phyloP scores from a whole-genome alignment of 2,888 invertebrate species.

The Spicauda simplicius region DNA sequence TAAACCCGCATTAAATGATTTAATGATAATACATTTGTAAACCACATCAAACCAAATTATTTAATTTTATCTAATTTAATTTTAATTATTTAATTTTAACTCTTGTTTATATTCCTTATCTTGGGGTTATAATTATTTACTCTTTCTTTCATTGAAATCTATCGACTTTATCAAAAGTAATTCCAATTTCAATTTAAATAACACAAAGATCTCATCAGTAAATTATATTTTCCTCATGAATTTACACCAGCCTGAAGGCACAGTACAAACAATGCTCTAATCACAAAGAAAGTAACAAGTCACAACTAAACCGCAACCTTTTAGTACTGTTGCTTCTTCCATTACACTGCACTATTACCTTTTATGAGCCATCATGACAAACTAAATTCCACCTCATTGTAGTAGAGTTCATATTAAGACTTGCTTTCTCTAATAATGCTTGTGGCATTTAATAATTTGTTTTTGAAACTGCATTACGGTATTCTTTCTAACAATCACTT shows the following conservation, averaged over 20 bases:
- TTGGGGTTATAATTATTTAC: too few species aligned
- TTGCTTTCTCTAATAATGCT: conserved; percentile 12
- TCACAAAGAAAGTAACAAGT: conserved; percentile 66
- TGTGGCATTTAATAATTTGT: conserved; percentile 20
- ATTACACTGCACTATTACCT: conserved; percentile 30
- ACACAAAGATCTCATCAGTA: too few species aligned
- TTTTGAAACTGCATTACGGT: conserved; percentile 7
- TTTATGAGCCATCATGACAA: background rate
- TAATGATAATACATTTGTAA: too few species aligned
- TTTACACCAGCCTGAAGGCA: background rate
- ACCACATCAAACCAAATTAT: too few species aligned
- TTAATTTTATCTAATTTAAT: too few species aligned
- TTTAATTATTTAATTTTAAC: too few species aligned
- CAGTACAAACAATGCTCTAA: conserved; percentile 5
- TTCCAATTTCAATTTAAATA: too few species aligned
- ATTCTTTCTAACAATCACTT: conserved; percentile 6
- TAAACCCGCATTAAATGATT: too few species aligned
- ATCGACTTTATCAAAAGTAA: too few species aligned
- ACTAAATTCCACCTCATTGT: conserved; percentile 5
- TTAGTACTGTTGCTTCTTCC: conserved; percentile 53
- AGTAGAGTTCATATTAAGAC: conserved; percentile 1
- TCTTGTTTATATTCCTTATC: too few species aligned
- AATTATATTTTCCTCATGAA: too few species aligned
- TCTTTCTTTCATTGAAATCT: too few species aligned
- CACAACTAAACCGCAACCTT: conserved; percentile 58